Evolutionary conservation across 2,113 vertebrate genomes (phyloP).

Genomic region (cattle (Bos taurus)): ARS-UCD2.0 NC_037343.1:1744001-1744500

Average conservation of each 20-base stretch:
- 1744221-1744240: not conserved
- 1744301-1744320: not conserved
- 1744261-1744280: not conserved
- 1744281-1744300: not conserved
- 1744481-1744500: not conserved
- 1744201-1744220: not conserved
- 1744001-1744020: not conserved
- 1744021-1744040: not conserved
- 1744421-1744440: not conserved
- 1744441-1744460: not conserved
- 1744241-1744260: not conserved
- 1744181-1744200: not conserved
- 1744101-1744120: not conserved
- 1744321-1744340: not conserved
- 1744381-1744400: not conserved
- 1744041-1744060: not conserved
- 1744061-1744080: not conserved
- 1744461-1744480: not conserved
- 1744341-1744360: not conserved
- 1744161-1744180: not conserved
- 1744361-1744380: not conserved
- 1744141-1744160: not conserved
- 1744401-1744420: not conserved
- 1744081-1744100: not conserved
- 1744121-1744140: not conserved